These are phyloP conservation scores for Macrostomum cliftonense DNA, from an alignment of 2,888 invertebrate genomes.

Conservation along the genomic window DNA sequence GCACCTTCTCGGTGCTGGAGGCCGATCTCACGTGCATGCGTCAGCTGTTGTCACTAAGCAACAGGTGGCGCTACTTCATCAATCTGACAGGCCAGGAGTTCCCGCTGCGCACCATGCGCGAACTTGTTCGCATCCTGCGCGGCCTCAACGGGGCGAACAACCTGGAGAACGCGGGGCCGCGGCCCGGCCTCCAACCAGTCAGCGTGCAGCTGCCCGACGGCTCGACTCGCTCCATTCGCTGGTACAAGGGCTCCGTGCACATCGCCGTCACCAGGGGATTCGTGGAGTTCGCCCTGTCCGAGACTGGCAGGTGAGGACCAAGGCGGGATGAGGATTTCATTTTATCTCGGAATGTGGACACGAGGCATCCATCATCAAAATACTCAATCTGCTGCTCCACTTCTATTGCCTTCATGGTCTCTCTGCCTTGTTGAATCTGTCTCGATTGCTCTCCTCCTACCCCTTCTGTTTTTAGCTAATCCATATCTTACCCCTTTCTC, in stretches of 20 bases:
- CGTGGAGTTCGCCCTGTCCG: constrained; percentile 5
- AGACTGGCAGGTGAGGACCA: background rate
- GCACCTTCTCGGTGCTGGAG: constrained; percentile 9
- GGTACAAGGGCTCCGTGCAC: constrained; percentile 1
- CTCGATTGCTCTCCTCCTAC: too few species aligned
- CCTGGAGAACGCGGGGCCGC: background rate
- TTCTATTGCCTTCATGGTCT: too few species aligned
- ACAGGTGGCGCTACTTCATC: constrained; percentile 13
- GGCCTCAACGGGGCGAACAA: constrained; percentile 11
- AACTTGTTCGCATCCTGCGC: constrained; percentile 11
- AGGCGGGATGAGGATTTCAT: too few species aligned
- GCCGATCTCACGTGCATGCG: constrained; percentile 11
- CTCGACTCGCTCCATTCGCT: too few species aligned
- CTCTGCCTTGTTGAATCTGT: too few species aligned
- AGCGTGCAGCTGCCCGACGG: too few species aligned
- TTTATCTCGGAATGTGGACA: too few species aligned
- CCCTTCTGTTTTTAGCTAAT: too few species aligned
- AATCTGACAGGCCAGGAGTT: constrained; percentile 14
- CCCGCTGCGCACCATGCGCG: constrained; percentile 14
- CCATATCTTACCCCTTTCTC: too few species aligned
- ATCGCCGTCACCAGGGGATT: constrained; percentile 4
- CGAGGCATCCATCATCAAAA: too few species aligned
- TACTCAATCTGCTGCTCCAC: too few species aligned
- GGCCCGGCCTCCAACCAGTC: too few species aligned
- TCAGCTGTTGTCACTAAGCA: background rate